Conservation (phyloP, 2,113 vertebrate species). For the Camelus dromedarius region DNA sequence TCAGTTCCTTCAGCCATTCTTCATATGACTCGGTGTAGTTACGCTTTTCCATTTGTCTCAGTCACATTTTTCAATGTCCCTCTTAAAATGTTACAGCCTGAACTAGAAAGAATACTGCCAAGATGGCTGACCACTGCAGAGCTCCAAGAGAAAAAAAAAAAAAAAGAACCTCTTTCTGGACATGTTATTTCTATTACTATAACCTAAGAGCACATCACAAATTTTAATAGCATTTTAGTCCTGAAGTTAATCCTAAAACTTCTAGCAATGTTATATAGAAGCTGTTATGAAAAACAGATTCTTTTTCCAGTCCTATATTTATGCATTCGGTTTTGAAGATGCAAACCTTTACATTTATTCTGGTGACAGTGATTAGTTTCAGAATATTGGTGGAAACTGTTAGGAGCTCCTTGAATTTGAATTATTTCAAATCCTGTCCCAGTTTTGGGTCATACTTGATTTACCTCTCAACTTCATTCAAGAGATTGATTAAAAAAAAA, state of each 20-base stretch:
- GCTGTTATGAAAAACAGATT: background rate
- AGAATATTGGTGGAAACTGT: background rate
- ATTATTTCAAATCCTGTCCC: slow-evolving; percentile 37
- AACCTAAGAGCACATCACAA: background rate
- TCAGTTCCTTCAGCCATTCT: background rate
- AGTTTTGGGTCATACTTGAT: slow-evolving; percentile 11
- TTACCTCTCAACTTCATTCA: slow-evolving; percentile 35
- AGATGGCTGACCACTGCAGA: background rate
- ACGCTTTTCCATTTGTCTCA: background rate
- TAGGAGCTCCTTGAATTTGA: background rate
- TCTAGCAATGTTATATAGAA: slow-evolving; percentile 4
- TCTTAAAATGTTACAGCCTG: slow-evolving; percentile 37
- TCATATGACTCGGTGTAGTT: slow-evolving; percentile 23
- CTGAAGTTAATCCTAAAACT: background rate
- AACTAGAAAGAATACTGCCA: background rate
- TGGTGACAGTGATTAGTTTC: background rate
- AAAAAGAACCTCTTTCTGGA: background rate
- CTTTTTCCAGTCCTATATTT: background rate
- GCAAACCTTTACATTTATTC: background rate
- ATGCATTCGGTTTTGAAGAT: background rate
- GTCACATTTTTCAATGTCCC: background rate
- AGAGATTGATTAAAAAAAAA: background rate
- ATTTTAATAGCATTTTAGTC: background rate
- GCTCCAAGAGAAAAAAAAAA: background rate
- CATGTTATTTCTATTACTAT: background rate